Evolutionary conservation across 1,140 invertebrate genomes (phyloP), one percentile per base, ranked within the genome.

Genomic region (Eumaeus atala): DNA sequence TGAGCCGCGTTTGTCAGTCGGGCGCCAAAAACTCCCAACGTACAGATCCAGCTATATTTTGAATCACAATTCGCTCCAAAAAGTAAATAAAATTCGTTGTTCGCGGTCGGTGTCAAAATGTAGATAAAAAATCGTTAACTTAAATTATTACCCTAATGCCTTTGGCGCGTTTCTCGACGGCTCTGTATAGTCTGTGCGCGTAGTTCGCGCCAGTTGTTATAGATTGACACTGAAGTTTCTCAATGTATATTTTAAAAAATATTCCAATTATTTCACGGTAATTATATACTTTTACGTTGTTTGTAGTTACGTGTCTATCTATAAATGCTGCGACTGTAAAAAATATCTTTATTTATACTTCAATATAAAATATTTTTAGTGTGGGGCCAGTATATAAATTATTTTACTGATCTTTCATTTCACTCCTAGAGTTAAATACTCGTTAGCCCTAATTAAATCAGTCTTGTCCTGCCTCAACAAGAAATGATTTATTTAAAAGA

Each of bases 401-500:
- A 50, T 50, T 50, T 50, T 48, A 47, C 35, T 28, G 48, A 55
- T 51, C 53, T 36, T 10, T 10, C 40, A 36, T 54, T 42, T 14
- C 54, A 34, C 14, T 37, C 18, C 12, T 42, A 38, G 51, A 34
- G 56, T 48, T 54, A 12, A 53, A 57, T 52, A 52, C 33, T 59
- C 57, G 54, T 54, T 54, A 47, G 61, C 54, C 58, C 54, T 61
- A 66, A 56, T 64, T 62, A 70, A 64, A 68, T 67, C 69, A 69
- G 66, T 78, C 66, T 72, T 65, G 66, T 75, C 71, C 69, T 74
- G 67, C 70, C 68, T 72, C 64, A 62, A 65, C 66, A 62, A 65
- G 59, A 44, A 18, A 9, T 40, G 9, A 42, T 52, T 52, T 40
- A 52, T 28, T 68, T 28, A 40, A 52, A 40, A 72, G 74, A 28